A percentile compares a stretch with the other conserved stretches of the same genome.
Conservation (phyloP, 2,888 invertebrate genomes). For the Leucozona laternaria region DNA sequence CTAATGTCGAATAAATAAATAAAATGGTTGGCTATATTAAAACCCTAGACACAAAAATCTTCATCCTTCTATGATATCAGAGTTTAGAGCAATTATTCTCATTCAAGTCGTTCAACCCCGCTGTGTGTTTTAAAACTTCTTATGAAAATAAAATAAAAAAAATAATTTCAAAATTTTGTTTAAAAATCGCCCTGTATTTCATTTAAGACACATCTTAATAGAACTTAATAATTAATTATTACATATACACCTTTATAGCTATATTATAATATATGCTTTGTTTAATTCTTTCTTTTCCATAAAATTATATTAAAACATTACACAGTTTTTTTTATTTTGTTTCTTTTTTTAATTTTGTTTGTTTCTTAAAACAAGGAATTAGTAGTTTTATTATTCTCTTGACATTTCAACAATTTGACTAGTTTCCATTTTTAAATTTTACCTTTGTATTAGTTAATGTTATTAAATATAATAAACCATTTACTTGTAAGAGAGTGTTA, state of each 20-base stretch:
- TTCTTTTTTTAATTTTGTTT: constrained; percentile 25
- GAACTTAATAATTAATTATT: constrained; percentile 52
- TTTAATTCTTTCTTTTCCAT: constrained; percentile 15
- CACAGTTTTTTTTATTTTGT: constrained; percentile 49
- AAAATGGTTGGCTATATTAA: too few relatives aligned
- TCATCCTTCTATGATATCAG: too few relatives aligned
- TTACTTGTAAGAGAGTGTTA: constrained; percentile 52
- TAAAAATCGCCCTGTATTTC: constrained; percentile 74
- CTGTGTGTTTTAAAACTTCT: too few relatives aligned
- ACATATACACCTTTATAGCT: not conserved
- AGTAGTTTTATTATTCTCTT: constrained; percentile 55
- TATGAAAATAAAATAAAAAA: not conserved
- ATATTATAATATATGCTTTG: constrained; percentile 42
- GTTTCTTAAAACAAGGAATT: constrained; percentile 53
- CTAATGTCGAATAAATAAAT: too few relatives aligned
- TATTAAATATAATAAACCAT: constrained; percentile 20
- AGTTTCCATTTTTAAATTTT: constrained; percentile 62
- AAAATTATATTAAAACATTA: constrained; percentile 51
- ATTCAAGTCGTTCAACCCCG: not conserved
- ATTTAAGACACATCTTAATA: constrained; percentile 72
- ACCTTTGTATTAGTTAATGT: constrained; percentile 67
- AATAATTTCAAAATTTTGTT: constrained; percentile 40
- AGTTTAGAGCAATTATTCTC: too few relatives aligned
- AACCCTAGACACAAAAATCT: too few relatives aligned
- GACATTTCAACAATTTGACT: constrained; percentile 74